phyloP scores from a whole-genome alignment of 2,888 invertebrate species.

The Aspidiotus destructor region DNA sequence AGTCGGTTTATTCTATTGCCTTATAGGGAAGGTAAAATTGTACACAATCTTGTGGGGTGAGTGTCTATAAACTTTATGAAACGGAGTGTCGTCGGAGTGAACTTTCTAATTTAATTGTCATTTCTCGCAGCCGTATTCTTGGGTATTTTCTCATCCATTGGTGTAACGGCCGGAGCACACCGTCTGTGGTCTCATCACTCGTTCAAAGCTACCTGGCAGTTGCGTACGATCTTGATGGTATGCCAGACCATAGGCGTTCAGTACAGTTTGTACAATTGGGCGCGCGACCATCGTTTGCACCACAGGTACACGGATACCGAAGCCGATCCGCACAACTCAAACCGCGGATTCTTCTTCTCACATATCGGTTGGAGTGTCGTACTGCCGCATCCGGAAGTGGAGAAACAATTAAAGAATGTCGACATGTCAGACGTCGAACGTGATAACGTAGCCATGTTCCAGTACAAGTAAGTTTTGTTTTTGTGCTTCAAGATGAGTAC shows the following conservation, averaged over 20 bases:
- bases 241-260: constrained; percentile 36
- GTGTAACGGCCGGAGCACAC: constrained; percentile 36
- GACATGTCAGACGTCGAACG: constrained; percentile 70
- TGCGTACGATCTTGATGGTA: constrained; percentile 34
- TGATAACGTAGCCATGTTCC: constrained; percentile 74
- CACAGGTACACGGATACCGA: constrained; percentile 45
- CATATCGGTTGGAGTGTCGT: constrained; percentile 48
- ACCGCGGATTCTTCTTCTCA: constrained; percentile 49
- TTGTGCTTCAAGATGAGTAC: not conserved
- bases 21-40: constrained; percentile 33
- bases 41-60: constrained; percentile 36
- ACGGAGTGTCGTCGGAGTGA: no score
- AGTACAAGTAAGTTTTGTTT: constrained; percentile 58
- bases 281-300: constrained; percentile 43
- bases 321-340: constrained; percentile 44
- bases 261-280: constrained; percentile 39
- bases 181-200: constrained; percentile 37
- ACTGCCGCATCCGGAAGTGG: constrained; percentile 44
- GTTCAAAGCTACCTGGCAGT: constrained; percentile 35
- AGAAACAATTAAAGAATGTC: constrained; percentile 65
- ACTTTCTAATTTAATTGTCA: constrained; percentile 7
- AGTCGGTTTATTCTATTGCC: constrained; percentile 33
- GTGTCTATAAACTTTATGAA: constrained; percentile 2
- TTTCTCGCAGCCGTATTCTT: constrained; percentile 26
- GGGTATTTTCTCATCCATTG: constrained; percentile 35